A percentile compares a stretch with the other conserved stretches of the same genome.
These are phyloP conservation scores for Pangasianodon gigas DNA, from an alignment of 2,113 vertebrate genomes.

Conservation along the genomic window DNA sequence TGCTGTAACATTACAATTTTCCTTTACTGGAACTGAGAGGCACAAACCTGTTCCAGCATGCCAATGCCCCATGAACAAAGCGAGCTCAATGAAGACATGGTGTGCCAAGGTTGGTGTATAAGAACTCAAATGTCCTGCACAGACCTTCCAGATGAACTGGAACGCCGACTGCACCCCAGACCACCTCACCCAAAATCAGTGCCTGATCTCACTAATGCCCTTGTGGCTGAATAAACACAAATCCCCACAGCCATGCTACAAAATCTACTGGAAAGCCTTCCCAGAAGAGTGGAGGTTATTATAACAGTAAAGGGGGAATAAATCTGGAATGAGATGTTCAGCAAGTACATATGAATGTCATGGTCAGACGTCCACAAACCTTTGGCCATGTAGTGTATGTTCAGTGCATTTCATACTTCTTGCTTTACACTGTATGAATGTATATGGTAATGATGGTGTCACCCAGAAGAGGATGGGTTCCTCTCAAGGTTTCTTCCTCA, in stretches of 20 bases:
- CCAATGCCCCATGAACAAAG: not conserved
- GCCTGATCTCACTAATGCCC: not conserved
- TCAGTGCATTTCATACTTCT: not conserved
- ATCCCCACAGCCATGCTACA: not conserved
- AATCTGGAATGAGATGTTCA: not conserved
- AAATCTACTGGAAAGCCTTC: not conserved
- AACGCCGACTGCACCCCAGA: not conserved
- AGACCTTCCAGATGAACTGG: not conserved
- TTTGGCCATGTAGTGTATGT: not conserved
- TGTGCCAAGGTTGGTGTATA: not conserved
- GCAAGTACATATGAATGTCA: not conserved
- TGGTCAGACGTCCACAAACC: not conserved
- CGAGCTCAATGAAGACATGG: not conserved
- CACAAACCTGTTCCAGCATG: not conserved
- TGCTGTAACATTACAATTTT: not conserved
- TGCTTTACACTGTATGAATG: not conserved
- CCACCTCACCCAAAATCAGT: not conserved
- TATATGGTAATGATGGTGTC: too few relatives aligned
- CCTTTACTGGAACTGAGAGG: not conserved
- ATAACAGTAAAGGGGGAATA: not conserved
- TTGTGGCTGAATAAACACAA: not conserved
- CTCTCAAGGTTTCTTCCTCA: not conserved
- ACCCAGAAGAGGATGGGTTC: too few relatives aligned
- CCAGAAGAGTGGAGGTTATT: not conserved
- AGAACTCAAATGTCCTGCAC: not conserved